Evolutionary conservation across 2,888 invertebrate species (phyloP), one percentile per base, ranked within the genome.

Genomic region (Seira ritae): DNA sequence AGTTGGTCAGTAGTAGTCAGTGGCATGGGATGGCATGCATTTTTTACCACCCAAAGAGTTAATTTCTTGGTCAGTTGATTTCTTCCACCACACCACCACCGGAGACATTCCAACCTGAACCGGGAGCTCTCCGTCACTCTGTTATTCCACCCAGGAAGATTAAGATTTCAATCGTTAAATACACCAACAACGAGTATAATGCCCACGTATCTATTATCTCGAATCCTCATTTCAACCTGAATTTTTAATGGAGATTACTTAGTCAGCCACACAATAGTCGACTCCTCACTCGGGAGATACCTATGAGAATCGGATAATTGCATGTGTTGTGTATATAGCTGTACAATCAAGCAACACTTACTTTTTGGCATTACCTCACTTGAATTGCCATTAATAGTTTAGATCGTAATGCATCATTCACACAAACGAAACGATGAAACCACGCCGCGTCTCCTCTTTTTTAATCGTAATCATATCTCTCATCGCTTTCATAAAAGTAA

Each of bases 401-500:
- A 50, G 15, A 78, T 20, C 66, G 22, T 67, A 71, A 78, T 66
- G 50, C 67, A 71, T 78, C 78, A 78, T 70, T 78, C 71, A 23
- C 2, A 42, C 15, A 65, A 78, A n/a, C n/a, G n/a, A 17, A 70
- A 31, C 15, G 23, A 12, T 12, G 42, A 42, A 12, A 42, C 42
- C 42, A 42, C 42, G n/a, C n/a, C n/a, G n/a, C 42, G 42, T 42
- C 42, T 42, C 42, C 12, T n/a, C n/a, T n/a, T n/a, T n/a, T n/a
- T 42, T 42, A 42, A 42, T 42, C 42, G 6, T 60, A 73, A 79
- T 79, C 72, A 73, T 79, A 79, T 79, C 79, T 79, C 79, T 79
- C 79, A 79, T 72, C 79, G 79, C 72, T 20, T 55, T 73, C 72
- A 68, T 72, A 79, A 79, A 72, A 60, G n/a, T n/a, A 66, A 72